Evolutionary conservation across 30 jellyfish, hydroid and myxozoan genomes (phyloP).

Genomic region (Calvadosia cruxmelitensis): DNA sequence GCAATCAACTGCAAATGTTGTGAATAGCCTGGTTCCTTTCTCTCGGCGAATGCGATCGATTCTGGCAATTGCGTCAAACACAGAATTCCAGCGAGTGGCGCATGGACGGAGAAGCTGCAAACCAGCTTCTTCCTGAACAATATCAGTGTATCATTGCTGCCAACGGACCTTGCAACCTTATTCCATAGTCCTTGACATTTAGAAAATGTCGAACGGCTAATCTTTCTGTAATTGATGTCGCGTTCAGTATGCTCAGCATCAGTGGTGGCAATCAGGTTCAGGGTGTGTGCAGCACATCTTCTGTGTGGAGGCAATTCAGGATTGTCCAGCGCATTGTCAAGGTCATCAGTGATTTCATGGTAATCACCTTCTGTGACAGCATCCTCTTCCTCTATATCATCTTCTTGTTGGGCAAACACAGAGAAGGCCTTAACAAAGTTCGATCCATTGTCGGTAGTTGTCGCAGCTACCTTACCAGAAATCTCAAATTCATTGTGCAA

Average conservation of each 20-base stretch:
- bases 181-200: neutral
- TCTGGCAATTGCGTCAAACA: neutral
- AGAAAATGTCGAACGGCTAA: neutral
- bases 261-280: slow-evolving; percentile 13
- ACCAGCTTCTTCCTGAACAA: neutral
- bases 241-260: neutral
- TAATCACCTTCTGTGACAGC: too few relatives aligned
- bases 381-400: neutral
- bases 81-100: neutral
- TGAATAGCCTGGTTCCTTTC: too few relatives aligned
- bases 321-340: neutral
- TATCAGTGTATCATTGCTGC: neutral
- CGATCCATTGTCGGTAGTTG: slow-evolving; percentile 14
- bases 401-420: neutral
- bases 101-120: neutral
- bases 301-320: slow-evolving; percentile 5
- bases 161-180: neutral
- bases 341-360: slow-evolving; percentile 2
- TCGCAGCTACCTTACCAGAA: slow-evolving; percentile 1
- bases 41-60: neutral
- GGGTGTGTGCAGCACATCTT: slow-evolving; percentile 12
- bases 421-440: slow-evolving; percentile 8
- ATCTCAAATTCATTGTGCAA: slow-evolving; percentile 10
- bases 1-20: too few relatives aligned
- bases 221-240: too few relatives aligned